Percentiles rank a stretch among this genome's conserved stretches.
phyloP scores from a whole-genome alignment of 2,113 vertebrate genomes.

The Hippocampus mohnikei region DNA sequence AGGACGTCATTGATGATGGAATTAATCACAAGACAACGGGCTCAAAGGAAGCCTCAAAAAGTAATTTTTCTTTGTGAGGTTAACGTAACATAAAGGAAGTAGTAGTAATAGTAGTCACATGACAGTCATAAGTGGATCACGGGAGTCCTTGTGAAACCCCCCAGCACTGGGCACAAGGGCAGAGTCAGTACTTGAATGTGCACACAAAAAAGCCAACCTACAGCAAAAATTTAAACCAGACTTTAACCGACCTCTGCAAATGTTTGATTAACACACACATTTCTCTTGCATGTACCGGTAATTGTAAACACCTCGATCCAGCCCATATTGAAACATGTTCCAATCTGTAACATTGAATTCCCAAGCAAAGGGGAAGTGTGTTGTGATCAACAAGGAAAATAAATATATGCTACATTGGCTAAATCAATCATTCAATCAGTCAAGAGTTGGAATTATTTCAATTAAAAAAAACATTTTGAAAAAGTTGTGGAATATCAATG shows the following conservation, averaged over 20 bases:
- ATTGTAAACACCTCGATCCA: background rate
- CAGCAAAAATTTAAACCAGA: background rate
- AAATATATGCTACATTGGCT: background rate
- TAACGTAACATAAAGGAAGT: background rate
- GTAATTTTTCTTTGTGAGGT: background rate
- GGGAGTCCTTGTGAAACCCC: conserved; percentile 35
- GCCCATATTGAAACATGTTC: background rate
- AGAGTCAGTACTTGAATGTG: background rate
- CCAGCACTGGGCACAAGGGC: conserved; percentile 1
- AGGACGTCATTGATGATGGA: background rate
- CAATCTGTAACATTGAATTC: background rate
- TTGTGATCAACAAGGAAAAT: background rate
- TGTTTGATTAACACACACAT: background rate
- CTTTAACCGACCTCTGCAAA: background rate
- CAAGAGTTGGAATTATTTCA: background rate
- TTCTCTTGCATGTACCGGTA: background rate
- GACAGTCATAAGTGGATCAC: conserved; percentile 60
- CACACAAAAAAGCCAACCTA: background rate
- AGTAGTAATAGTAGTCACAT: conserved; percentile 39
- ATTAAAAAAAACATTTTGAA: background rate
- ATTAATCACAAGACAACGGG: background rate
- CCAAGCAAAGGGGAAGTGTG: background rate
- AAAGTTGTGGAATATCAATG: background rate
- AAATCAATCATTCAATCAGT: background rate
- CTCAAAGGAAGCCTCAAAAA: background rate